Evolutionary conservation across 2,113 vertebrate species (phyloP).

Genomic region (Cranoglanis bouderius): DNA sequence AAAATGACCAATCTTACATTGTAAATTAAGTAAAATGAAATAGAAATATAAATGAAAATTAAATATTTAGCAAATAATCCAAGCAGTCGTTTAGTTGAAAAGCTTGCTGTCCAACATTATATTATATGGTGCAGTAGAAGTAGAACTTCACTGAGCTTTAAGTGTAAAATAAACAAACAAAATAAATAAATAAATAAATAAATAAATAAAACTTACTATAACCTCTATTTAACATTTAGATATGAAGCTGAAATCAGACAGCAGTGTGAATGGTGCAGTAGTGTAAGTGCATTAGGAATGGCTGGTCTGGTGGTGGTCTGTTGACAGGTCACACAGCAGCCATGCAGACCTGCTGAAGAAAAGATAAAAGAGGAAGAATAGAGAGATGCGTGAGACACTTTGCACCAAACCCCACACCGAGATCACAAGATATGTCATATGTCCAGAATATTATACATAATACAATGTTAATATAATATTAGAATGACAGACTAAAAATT

Average conservation of each 20-base stretch:
- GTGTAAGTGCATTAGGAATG: not conserved
- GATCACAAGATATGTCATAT: not conserved
- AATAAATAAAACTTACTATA: too few species aligned
- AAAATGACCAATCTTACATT: too few species aligned
- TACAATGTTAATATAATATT: not conserved
- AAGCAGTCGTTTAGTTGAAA: too few species aligned
- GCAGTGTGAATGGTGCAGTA: not conserved
- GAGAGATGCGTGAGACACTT: not conserved
- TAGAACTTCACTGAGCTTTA: too few species aligned
- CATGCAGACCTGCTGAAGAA: not conserved
- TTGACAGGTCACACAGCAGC: not conserved
- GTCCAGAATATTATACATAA: not conserved
- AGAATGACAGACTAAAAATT: not conserved
- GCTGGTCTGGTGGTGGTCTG: too few species aligned
- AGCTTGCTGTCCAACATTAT: too few species aligned
- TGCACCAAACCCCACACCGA: not conserved
- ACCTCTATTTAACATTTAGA: too few species aligned
- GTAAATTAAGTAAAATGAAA: not conserved
- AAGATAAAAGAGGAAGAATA: not conserved
- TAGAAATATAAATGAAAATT: too few species aligned
- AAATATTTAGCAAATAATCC: too few species aligned
- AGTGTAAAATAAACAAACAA: too few species aligned
- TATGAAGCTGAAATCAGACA: not conserved
- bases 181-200: too few species aligned
- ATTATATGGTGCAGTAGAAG: too few species aligned